These are phyloP conservation scores for Basileuterus tristriatus DNA, from an alignment of 2,797 vertebrate species.

Conservation along the genomic window DNA sequence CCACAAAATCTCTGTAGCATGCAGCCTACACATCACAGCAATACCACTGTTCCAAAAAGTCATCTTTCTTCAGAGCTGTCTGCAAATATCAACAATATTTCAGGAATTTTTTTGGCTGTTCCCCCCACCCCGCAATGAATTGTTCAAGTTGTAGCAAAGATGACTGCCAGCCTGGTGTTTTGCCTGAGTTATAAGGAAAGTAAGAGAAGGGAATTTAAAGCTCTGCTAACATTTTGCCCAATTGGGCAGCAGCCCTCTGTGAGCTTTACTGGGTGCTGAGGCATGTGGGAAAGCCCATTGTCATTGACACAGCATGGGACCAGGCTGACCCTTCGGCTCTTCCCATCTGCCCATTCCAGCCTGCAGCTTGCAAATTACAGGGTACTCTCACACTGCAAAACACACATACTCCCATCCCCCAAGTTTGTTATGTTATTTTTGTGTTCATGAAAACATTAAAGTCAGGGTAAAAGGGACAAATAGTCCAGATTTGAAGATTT, in stretches of 20 bases:
- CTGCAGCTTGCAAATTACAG: conserved; percentile 29
- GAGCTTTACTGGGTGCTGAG: not conserved
- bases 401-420: not conserved
- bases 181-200: not conserved
- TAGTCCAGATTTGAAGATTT: conserved; percentile 60
- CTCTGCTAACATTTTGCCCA: not conserved
- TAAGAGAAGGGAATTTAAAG: not conserved
- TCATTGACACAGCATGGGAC: not conserved
- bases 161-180: not conserved
- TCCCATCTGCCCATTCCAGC: not conserved
- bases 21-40: not conserved
- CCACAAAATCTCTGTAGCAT: not conserved
- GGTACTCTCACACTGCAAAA: not conserved
- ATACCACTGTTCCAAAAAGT: not conserved
- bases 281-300: not conserved
- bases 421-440: conserved; percentile 31
- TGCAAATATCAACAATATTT: not conserved
- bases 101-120: not conserved
- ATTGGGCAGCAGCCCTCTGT: not conserved
- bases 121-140: fast-evolving
- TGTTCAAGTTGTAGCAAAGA: not conserved
- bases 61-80: not conserved
- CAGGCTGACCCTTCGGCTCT: not conserved
- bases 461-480: conserved; percentile 52
- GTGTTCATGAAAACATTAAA: conserved; percentile 44